phyloP scores from a whole-genome alignment of 2,888 invertebrate genomes.

The Noctua janthe region DNA sequence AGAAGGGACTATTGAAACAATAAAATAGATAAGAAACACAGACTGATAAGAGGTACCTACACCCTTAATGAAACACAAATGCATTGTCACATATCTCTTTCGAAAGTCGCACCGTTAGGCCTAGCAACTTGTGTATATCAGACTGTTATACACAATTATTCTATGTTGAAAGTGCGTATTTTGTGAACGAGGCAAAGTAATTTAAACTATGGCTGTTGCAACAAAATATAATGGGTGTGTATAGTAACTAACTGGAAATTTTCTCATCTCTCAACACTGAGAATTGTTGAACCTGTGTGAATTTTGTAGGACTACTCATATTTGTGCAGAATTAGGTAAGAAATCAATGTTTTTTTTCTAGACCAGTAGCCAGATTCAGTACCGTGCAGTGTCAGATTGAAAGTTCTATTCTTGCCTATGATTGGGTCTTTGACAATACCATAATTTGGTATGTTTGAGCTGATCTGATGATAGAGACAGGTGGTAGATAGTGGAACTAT shows the following conservation, averaged over 20 bases:
- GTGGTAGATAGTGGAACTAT: neutral
- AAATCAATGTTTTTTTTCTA: neutral
- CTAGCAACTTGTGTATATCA: neutral
- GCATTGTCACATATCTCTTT: neutral
- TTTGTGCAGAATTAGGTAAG: neutral
- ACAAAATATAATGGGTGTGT: constrained; percentile 17
- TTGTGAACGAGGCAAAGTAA: neutral
- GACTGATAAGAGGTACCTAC: neutral
- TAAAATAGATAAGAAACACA: constrained; percentile 3
- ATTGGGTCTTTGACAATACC: neutral
- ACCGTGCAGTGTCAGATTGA: neutral
- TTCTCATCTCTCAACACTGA: neutral
- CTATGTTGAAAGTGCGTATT: neutral
- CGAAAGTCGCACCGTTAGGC: neutral
- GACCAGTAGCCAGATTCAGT: neutral
- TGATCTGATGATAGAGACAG: neutral
- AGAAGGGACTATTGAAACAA: neutral
- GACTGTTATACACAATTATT: neutral
- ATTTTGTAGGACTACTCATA: neutral
- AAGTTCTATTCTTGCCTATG: neutral
- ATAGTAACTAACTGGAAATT: neutral
- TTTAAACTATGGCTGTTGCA: constrained; percentile 22
- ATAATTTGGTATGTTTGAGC: neutral
- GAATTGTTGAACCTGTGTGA: neutral
- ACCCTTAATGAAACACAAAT: neutral